A percentile compares a stretch with the other conserved stretches of the same genome.
Conservation (phyloP, 35 echinoderm and acorn worm genomes). For the Heliocidaris erythrogramma region DNA sequence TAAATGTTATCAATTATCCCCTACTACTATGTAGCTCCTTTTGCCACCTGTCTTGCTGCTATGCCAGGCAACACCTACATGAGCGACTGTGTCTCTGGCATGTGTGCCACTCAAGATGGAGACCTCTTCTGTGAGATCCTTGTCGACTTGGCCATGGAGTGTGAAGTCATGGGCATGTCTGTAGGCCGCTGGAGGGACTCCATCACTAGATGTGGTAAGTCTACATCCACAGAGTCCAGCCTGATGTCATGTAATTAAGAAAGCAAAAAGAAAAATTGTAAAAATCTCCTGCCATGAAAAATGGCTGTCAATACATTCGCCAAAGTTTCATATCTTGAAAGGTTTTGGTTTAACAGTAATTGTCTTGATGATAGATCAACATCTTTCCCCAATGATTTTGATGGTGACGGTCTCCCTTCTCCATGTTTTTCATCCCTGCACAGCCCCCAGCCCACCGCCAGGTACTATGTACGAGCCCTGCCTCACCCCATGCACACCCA, state of each 20-base stretch:
- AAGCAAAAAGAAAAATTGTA: too few species aligned
- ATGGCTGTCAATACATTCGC: too few species aligned
- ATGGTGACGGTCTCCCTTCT: background rate
- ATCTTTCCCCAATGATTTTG: too few species aligned
- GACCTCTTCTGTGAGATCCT: slow-evolving; percentile 8
- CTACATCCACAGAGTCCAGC: background rate
- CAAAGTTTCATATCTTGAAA: too few species aligned
- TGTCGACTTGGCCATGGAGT: background rate
- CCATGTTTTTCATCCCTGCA: background rate
- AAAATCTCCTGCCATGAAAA: too few species aligned
- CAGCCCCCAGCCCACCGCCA: background rate
- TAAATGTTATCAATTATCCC: background rate
- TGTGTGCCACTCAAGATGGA: background rate
- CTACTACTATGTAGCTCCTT: background rate
- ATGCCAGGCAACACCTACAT: background rate
- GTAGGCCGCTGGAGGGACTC: background rate
- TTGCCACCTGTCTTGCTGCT: slow-evolving; percentile 9
- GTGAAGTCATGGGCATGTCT: background rate
- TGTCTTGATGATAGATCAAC: too few species aligned
- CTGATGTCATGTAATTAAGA: too few species aligned
- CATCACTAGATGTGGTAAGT: background rate
- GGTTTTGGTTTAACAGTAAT: too few species aligned
- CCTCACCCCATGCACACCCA: slow-evolving; percentile 2
- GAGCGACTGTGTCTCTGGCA: background rate
- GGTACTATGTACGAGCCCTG: slow-evolving; percentile 25